Evolutionary conservation across 2,113 vertebrate genomes (phyloP).

Genomic region (Octodon degus): DNA sequence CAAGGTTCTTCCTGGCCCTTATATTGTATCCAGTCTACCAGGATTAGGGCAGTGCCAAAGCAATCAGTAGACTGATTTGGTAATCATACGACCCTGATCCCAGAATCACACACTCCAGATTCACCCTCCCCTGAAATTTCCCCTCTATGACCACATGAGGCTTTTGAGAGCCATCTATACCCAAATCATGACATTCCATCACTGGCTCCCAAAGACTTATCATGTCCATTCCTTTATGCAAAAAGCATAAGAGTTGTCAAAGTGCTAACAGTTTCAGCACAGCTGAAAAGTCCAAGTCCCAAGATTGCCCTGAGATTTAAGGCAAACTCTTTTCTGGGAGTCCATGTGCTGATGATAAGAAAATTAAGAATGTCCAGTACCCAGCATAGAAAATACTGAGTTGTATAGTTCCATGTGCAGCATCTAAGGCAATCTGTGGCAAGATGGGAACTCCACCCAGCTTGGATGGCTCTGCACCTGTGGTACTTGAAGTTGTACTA

Average conservation of each 20-base stretch:
- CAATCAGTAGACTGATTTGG: neutral
- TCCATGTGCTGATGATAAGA: neutral
- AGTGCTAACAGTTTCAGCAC: neutral
- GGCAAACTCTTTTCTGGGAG: neutral
- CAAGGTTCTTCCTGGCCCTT: neutral
- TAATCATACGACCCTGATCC: neutral
- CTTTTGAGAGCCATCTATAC: neutral
- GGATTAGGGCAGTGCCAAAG: neutral
- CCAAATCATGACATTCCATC: neutral
- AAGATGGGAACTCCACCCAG: neutral
- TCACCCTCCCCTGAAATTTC: neutral
- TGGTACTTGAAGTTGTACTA: neutral
- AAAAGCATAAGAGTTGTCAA: neutral
- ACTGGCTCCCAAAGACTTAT: neutral
- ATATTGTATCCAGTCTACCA: neutral
- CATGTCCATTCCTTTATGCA: neutral
- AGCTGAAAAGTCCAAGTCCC: neutral
- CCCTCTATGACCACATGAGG: neutral
- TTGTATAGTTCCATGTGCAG: neutral
- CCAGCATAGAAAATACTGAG: neutral
- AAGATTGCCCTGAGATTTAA: neutral
- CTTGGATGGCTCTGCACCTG: neutral
- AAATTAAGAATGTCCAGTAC: neutral
- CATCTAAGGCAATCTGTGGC: neutral
- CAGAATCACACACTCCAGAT: neutral